Evolutionary conservation across 2,113 vertebrate genomes (phyloP), one percentile per base, ranked within the genome.

Genomic region (Atherinomorus stipes): DNA sequence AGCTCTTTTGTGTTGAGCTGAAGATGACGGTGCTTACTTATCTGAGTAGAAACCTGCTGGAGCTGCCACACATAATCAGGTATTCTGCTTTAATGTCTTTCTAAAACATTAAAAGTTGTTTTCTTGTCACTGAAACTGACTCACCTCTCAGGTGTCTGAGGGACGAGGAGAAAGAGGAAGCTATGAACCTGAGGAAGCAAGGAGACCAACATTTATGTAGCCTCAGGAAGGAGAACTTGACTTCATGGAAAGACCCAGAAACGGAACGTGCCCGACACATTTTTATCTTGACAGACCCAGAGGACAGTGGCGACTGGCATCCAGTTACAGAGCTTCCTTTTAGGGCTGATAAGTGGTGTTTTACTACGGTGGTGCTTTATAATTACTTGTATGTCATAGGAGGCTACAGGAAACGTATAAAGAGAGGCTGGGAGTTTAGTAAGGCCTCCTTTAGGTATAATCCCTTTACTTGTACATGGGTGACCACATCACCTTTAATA

Each of bases 331-430:
- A 88, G 66, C 78, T 95, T 74, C 94, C 95, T 6, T 95, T 95
- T 66, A 71, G 26, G 73, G 92, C 94, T 4, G 92, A 95, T 62
- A 95, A 95, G 40, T 95, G 95, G 95, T 93, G 94, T 76, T 94
- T 94, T 80, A 94, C 93, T n/a, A 80, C 92, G 1, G 94, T 92
- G 26, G 91, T 95, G 59, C 85, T 95, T 45, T 88, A 87, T 76
- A 94, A 95, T 80, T 95, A 95, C 81, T 84, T 95, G 52, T 95
- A 90, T 74, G 44, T 94, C 23, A 86, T 94, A 28, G 95, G 95
- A 28, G 94, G 95, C 13, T 93, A 92, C 84, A 73, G 94, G 22
- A 85, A 93, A 34, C 86, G 47, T 12, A 61, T 62, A 1, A 87
- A 80, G 42, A 91, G 85, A 59, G 88, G 93, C 18, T 94, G 92